Percentiles rank a stretch among this genome's conserved stretches.
phyloP scores from a whole-genome alignment of 1,140 invertebrate genomes.

The Drosophila erecta region DNA sequence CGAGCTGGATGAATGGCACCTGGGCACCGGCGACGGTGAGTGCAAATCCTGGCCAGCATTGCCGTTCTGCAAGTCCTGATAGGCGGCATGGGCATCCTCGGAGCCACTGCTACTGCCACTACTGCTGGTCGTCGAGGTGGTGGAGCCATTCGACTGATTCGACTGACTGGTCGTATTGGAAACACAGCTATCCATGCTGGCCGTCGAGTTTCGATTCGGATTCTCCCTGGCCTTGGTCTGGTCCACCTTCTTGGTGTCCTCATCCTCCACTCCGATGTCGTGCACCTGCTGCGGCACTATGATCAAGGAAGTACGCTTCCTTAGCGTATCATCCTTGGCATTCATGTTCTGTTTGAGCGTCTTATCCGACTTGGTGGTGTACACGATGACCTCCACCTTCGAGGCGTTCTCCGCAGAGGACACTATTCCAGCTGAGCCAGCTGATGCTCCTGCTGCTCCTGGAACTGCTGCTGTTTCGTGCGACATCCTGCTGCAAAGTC shows the following conservation, averaged over 20 bases:
- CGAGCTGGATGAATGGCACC: slow-evolving; percentile 34
- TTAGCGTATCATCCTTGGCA: slow-evolving; percentile 80
- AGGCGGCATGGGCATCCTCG: slow-evolving; percentile 73
- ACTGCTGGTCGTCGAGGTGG: slow-evolving; percentile 6
- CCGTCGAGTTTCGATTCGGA: slow-evolving; percentile 73
- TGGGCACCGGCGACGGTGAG: slow-evolving; percentile 34
- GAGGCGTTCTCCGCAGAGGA: slow-evolving; percentile 49
- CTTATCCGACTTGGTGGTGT: slow-evolving; percentile 79
- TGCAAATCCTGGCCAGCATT: slow-evolving; percentile 45
- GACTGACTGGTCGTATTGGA: slow-evolving; percentile 66
- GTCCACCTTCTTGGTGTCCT: slow-evolving; percentile 15
- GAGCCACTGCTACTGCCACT: slow-evolving; percentile 47
- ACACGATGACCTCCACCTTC: slow-evolving; percentile 81
- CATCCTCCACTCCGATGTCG: not conserved
- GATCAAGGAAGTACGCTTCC: slow-evolving; percentile 82
- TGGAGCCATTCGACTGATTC: slow-evolving; percentile 47
- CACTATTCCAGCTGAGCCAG: not conserved
- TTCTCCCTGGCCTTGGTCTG: slow-evolving; percentile 6
- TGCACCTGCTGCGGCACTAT: slow-evolving; percentile 79
- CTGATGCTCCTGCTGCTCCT: not conserved
- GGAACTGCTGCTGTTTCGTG: slow-evolving; percentile 40
- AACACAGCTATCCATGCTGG: slow-evolving; percentile 80
- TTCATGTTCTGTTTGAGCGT: slow-evolving; percentile 84
- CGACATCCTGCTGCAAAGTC: slow-evolving; percentile 66
- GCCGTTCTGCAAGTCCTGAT: slow-evolving; percentile 81